These are phyloP conservation scores for Elachura formosa DNA, from an alignment of 2,113 vertebrate species.

Conservation along the genomic window DNA sequence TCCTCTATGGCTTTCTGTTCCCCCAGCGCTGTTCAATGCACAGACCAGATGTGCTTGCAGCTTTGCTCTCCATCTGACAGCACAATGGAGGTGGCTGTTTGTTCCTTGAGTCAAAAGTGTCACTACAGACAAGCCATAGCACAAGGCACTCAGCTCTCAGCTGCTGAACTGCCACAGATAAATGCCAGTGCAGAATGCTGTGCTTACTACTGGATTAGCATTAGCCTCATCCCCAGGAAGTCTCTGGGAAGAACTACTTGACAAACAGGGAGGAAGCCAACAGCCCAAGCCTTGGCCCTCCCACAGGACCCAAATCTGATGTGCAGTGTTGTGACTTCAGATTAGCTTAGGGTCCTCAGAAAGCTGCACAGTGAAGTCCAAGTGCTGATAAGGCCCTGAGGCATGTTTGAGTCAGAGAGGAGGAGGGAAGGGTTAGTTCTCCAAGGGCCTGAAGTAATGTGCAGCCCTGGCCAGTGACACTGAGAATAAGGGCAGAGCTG, in stretches of 20 bases:
- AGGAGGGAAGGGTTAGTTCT: neutral
- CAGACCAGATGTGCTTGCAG: neutral
- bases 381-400: neutral
- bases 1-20: neutral
- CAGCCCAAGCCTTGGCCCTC: neutral
- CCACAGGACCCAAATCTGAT: neutral
- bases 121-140: neutral
- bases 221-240: neutral
- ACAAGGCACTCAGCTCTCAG: neutral
- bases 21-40: neutral
- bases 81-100: neutral
- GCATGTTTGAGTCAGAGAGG: neutral
- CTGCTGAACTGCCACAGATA: neutral
- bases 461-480: slow-evolving; percentile 3
- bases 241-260: neutral
- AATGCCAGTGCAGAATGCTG: neutral
- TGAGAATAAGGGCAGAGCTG: slow-evolving; percentile 20
- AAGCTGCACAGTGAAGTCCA: neutral
- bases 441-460: neutral
- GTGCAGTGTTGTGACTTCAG: neutral
- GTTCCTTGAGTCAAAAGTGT: neutral
- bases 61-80: neutral
- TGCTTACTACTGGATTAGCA: neutral
- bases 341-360: neutral
- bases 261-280: neutral